These are phyloP conservation scores for Psittacula derbiana DNA, from an alignment of 2,797 vertebrate genomes.

Conservation along the genomic window DNA sequence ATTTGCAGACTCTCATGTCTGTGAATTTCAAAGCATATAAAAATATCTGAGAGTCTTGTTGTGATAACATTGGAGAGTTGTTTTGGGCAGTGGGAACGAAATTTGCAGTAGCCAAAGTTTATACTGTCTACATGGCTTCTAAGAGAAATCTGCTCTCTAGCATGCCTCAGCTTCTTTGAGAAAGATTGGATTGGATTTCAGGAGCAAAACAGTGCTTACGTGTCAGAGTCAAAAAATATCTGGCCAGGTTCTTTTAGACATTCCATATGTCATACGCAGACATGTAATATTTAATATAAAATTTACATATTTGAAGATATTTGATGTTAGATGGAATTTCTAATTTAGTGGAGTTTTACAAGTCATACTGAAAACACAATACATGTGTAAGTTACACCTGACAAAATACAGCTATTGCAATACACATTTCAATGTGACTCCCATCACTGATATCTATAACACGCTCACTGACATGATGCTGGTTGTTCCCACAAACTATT, in stretches of 20 bases:
- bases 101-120: not conserved
- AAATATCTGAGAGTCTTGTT: not conserved
- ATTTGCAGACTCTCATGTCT: not conserved
- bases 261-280: accelerated
- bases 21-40: not conserved
- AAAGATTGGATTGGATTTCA: not conserved
- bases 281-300: not conserved
- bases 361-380: not conserved
- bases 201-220: accelerated
- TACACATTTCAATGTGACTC: not conserved
- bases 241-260: not conserved
- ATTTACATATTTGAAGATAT: not conserved
- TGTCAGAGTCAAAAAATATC: not conserved
- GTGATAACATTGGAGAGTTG: accelerated
- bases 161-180: not conserved
- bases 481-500: not conserved
- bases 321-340: not conserved
- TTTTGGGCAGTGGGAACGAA: not conserved
- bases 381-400: not conserved
- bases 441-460: accelerated
- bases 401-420: not conserved
- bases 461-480: accelerated
- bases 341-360: not conserved
- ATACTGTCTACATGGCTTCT: accelerated
- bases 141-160: not conserved